A percentile compares a stretch with the other conserved stretches of the same genome.
These are phyloP conservation scores for Micrastur ruficollis DNA, from an alignment of 2,797 vertebrate genomes.

Conservation along the genomic window DNA sequence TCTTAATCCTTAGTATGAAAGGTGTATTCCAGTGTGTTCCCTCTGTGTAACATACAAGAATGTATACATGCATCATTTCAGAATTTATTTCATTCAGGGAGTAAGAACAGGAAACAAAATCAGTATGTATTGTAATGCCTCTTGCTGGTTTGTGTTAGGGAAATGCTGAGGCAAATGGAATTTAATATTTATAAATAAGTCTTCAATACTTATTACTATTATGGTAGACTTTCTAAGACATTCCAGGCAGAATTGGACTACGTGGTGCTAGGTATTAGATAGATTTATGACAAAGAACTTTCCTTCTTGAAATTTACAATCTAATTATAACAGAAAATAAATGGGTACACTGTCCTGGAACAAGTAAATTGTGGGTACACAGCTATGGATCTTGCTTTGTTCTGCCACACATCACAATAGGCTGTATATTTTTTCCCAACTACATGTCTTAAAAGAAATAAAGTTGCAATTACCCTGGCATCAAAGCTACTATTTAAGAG, in stretches of 20 bases:
- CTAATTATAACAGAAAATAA: constrained; percentile 28
- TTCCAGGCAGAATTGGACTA: neutral
- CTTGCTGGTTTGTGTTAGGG: neutral
- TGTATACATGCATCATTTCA: neutral
- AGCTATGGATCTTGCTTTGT: constrained; percentile 6
- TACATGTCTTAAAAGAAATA: constrained; percentile 17
- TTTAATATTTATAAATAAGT: neutral
- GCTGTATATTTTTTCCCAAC: neutral
- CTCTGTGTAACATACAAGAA: neutral
- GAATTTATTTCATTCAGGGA: neutral
- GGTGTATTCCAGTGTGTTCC: neutral
- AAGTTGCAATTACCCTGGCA: neutral
- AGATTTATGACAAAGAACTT: neutral
- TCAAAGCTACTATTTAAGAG: neutral
- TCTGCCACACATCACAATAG: neutral
- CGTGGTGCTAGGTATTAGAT: neutral
- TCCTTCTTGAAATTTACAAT: constrained; percentile 12
- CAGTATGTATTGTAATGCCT: neutral
- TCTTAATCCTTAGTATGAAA: neutral
- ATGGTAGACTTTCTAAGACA: neutral
- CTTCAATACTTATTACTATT: neutral
- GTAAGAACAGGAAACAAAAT: neutral
- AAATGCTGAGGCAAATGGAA: neutral
- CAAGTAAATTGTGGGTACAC: neutral
- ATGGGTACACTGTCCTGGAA: neutral